Conservation (phyloP, 2,888 invertebrate genomes). For the Gari tellinella region DNA sequence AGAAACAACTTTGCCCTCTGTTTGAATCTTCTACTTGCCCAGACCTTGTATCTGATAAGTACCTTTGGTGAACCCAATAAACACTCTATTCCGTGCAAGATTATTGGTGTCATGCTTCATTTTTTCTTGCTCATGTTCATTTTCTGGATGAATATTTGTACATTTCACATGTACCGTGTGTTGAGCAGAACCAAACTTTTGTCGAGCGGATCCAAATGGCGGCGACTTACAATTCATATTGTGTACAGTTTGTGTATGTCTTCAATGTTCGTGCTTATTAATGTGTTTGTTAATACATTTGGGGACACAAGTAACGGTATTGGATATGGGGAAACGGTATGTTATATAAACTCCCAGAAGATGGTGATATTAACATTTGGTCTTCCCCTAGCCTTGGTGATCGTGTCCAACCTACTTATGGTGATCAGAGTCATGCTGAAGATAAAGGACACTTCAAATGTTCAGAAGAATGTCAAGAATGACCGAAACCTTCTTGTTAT, state of each 20-base stretch:
- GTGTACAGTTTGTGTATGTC: slow-evolving; percentile 14
- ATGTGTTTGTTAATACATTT: slow-evolving; percentile 3
- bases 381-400: slow-evolving; percentile 32
- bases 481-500: slow-evolving; percentile 29
- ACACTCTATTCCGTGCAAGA: slow-evolving; percentile 9
- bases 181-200: slow-evolving; percentile 19
- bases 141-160: slow-evolving; percentile 40
- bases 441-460: slow-evolving; percentile 6
- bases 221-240: slow-evolving; percentile 15
- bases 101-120: slow-evolving; percentile 29
- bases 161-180: slow-evolving; percentile 41
- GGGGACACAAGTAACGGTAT: neutral
- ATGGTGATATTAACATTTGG: slow-evolving; percentile 33
- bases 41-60: slow-evolving; percentile 21
- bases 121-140: slow-evolving; percentile 36
- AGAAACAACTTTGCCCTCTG: slow-evolving; percentile 34
- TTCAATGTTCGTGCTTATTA: slow-evolving; percentile 15
- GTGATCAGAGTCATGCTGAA: slow-evolving; percentile 20
- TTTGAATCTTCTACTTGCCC: slow-evolving; percentile 24
- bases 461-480: slow-evolving; percentile 17
- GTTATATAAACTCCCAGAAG: slow-evolving; percentile 37
- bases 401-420: slow-evolving; percentile 34
- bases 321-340: slow-evolving; percentile 47
- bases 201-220: neutral
- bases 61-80: neutral